Evolutionary conservation across 2,888 invertebrate species (phyloP).

Genomic region (Drosophila buzzatii): DNA sequence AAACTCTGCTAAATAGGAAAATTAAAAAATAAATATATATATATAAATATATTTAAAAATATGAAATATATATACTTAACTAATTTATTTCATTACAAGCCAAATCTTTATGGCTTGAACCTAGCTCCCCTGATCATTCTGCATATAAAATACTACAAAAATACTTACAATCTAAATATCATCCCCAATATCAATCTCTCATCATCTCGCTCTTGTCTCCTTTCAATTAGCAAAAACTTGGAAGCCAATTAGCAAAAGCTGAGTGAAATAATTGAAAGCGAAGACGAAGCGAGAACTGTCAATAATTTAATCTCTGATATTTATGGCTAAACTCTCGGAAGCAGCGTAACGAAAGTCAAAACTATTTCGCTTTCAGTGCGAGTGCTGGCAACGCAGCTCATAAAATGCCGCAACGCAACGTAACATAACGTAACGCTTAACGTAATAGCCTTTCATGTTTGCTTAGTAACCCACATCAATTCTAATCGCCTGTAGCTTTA

Average conservation of each 20-base stretch:
- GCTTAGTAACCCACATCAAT: slow-evolving; percentile 81
- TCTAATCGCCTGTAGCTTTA: slow-evolving; percentile 74
- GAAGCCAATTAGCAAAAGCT: slow-evolving; percentile 27
- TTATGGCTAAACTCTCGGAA: slow-evolving; percentile 23
- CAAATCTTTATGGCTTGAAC: not conserved
- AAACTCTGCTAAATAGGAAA: no score
- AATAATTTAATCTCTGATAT: slow-evolving; percentile 23
- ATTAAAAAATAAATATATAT: no score
- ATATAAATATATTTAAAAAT: no score
- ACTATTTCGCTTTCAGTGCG: slow-evolving; percentile 58
- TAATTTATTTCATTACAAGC: not conserved
- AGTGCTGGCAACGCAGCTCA: slow-evolving; percentile 43
- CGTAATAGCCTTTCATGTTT: slow-evolving; percentile 82
- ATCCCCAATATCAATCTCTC: not conserved
- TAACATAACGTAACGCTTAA: slow-evolving; percentile 75
- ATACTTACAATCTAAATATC: not conserved
- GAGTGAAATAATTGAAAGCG: not conserved
- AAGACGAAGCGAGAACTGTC: not conserved
- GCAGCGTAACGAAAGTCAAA: slow-evolving; percentile 30
- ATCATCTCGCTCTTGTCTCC: not conserved
- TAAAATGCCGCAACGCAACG: slow-evolving; percentile 63
- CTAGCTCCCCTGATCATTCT: not conserved
- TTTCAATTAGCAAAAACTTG: not conserved
- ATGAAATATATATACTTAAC: no score
- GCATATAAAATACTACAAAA: no score